Evolutionary conservation across 2,113 vertebrate species (phyloP).

Genomic region (Capreolus pygargus): DNA sequence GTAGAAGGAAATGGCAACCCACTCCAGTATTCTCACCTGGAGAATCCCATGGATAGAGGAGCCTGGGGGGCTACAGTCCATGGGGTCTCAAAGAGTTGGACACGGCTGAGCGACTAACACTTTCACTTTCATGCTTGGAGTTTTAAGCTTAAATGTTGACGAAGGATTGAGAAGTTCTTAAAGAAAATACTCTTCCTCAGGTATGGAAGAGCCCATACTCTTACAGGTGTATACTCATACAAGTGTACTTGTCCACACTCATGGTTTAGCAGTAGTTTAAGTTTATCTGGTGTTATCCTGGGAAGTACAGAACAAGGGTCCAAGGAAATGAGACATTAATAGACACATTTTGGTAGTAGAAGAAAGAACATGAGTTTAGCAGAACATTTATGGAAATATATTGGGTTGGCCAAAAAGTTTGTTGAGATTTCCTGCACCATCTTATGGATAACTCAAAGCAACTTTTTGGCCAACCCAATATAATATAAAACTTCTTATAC

Average conservation of each 20-base stretch:
- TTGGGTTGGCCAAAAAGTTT: not conserved
- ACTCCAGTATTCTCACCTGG: not conserved
- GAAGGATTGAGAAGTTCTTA: not conserved
- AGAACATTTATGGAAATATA: not conserved
- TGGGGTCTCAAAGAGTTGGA: not conserved
- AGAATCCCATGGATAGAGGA: not conserved
- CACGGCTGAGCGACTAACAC: rapidly evolving
- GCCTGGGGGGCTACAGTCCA: not conserved
- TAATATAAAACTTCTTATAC: not conserved
- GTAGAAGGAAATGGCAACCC: not conserved
- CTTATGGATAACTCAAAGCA: not conserved
- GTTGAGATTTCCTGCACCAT: not conserved
- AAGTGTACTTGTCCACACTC: not conserved
- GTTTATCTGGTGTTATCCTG: not conserved
- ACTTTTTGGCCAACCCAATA: not conserved
- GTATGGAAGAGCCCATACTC: not conserved
- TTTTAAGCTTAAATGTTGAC: not conserved
- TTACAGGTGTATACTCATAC: not conserved
- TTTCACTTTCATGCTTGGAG: not conserved
- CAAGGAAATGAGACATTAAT: not conserved
- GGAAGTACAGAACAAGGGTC: not conserved
- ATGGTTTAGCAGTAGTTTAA: not conserved
- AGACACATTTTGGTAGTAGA: not conserved
- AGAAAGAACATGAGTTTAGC: not conserved
- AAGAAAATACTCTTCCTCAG: not conserved